These are phyloP conservation scores for Cercopithecus mona DNA, from an alignment of 2,113 vertebrate species.

Conservation along the genomic window DNA sequence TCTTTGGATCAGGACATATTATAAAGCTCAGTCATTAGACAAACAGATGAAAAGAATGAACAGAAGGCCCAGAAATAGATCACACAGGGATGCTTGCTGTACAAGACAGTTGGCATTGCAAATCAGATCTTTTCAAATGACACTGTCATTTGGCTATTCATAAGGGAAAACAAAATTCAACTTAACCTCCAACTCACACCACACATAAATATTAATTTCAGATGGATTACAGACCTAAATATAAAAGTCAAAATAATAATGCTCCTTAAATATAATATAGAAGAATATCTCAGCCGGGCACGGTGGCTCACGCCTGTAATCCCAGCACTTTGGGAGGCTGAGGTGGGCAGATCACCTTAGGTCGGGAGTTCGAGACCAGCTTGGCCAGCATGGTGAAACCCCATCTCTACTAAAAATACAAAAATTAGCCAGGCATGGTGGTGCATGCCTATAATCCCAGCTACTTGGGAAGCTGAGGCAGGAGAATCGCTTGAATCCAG, in stretches of 20 bases:
- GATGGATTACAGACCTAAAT: background rate
- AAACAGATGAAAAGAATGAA: constrained; percentile 32
- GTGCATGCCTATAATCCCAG: too few species aligned
- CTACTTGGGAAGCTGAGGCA: too few species aligned
- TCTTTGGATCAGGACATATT: background rate
- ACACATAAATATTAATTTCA: constrained; percentile 58
- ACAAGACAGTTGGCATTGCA: background rate
- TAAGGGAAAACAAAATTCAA: constrained; percentile 53
- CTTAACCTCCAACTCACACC: background rate
- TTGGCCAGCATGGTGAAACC: too few species aligned
- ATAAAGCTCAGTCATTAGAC: background rate
- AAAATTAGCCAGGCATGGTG: too few species aligned
- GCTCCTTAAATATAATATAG: constrained; percentile 12
- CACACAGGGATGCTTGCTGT: background rate
- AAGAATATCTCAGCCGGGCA: background rate
- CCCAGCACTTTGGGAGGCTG: too few species aligned
- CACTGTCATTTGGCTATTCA: constrained; percentile 24
- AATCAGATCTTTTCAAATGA: background rate
- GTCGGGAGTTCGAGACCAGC: too few species aligned
- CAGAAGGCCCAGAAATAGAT: constrained; percentile 39
- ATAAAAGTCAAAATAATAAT: constrained; percentile 40
- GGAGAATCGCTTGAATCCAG: too few species aligned
- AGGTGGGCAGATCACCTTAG: too few species aligned
- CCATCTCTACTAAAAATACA: too few species aligned
- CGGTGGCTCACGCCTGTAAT: too few species aligned